phyloP scores from a whole-genome alignment of 35 echinoderm and acorn worm species.

The Strongylocentrotus purpuratus region DNA sequence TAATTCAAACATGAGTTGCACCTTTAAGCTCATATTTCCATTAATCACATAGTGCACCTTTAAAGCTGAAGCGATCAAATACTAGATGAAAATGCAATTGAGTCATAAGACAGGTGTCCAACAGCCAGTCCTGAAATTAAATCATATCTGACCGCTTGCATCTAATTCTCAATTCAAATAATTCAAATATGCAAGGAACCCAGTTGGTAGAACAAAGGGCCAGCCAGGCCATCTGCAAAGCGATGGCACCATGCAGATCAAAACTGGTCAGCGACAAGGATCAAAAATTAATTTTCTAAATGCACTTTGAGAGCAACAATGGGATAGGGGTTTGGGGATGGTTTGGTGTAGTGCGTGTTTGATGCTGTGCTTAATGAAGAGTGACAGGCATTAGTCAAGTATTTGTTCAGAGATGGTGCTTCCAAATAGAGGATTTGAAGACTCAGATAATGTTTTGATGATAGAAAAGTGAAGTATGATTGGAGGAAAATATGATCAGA shows the following conservation, averaged over 20 bases:
- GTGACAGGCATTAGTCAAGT: neutral
- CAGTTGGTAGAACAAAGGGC: neutral
- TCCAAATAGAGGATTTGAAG: neutral
- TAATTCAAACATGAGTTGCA: neutral
- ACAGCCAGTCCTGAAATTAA: neutral
- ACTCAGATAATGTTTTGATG: neutral
- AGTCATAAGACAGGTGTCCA: neutral
- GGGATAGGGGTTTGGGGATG: neutral
- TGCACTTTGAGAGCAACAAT: neutral
- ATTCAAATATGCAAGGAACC: neutral
- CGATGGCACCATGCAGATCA: neutral
- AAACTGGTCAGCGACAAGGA: neutral
- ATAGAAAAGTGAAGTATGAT: neutral
- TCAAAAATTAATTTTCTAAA: slow-evolving; percentile 45
- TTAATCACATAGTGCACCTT: neutral
- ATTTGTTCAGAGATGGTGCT: neutral
- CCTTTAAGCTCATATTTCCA: neutral
- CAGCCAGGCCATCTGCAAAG: neutral
- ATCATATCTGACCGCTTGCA: neutral
- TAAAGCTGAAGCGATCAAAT: neutral
- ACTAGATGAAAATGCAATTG: neutral
- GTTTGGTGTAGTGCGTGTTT: neutral
- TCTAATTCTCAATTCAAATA: neutral
- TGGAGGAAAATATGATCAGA: neutral
- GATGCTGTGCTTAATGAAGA: neutral